Percentiles rank a stretch among this genome's conserved stretches.
phyloP scores from a whole-genome alignment of 1,140 invertebrate species.

The Pseudomyrmex concolor region DNA sequence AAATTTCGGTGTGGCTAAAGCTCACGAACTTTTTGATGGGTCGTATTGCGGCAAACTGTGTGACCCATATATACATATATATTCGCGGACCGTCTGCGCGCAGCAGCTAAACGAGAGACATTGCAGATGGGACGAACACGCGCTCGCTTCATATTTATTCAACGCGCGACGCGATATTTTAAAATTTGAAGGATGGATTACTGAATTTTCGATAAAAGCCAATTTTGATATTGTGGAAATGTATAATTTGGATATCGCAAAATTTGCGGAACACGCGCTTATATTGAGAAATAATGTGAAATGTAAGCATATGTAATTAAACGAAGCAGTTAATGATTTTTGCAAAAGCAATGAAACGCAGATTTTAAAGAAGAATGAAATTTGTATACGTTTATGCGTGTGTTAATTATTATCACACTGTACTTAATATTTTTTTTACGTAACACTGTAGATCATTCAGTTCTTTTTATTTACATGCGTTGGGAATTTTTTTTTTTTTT shows the following conservation, averaged over 20 bases:
- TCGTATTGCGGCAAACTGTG: conserved; percentile 27
- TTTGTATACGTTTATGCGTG: neutral
- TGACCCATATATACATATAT: conserved; percentile 29
- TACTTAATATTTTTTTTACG: neutral
- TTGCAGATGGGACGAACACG: neutral
- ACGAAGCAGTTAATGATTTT: neutral
- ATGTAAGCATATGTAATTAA: neutral
- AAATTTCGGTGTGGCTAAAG: conserved; percentile 10
- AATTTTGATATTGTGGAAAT: neutral
- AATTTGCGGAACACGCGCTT: neutral
- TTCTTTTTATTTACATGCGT: neutral
- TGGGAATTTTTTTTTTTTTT: neutral
- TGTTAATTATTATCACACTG: neutral
- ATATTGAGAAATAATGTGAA: neutral
- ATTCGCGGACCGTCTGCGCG: conserved; percentile 33
- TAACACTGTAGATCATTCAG: neutral
- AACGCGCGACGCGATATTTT: neutral
- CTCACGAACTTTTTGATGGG: conserved; percentile 10
- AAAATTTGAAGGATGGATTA: conserved; percentile 20
- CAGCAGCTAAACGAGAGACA: conserved; percentile 36
- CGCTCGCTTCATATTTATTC: conserved; percentile 23
- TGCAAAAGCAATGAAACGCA: neutral
- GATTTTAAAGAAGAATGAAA: neutral
- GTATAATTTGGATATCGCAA: neutral
- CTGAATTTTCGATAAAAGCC: neutral